phyloP scores from a whole-genome alignment of 1,140 invertebrate species.

The Pogonognathellus flavescens region DNA sequence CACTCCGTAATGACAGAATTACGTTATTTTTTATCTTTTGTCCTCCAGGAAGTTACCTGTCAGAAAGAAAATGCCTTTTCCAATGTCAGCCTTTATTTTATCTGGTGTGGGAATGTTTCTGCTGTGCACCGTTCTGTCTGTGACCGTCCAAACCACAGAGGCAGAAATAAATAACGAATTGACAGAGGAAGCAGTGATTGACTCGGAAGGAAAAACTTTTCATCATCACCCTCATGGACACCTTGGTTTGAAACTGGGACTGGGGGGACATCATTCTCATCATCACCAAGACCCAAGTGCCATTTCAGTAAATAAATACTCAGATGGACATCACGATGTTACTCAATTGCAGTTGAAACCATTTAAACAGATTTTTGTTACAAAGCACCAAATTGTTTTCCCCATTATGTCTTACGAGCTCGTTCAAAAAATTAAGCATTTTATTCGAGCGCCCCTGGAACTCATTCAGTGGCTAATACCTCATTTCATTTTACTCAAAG shows the following conservation, averaged over 20 bases:
- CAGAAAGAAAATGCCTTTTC: conserved; percentile 25
- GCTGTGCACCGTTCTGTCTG: neutral
- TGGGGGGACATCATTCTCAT: neutral
- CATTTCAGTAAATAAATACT: neutral
- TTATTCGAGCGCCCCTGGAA: neutral
- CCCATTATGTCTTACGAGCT: conserved; percentile 10
- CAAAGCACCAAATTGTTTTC: neutral
- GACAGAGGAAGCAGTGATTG: neutral
- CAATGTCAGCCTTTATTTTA: conserved; percentile 15
- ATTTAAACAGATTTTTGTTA: neutral
- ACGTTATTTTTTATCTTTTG: neutral
- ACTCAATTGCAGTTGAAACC: neutral
- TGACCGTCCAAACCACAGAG: neutral
- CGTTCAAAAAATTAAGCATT: conserved; percentile 15
- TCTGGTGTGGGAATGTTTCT: conserved; percentile 32
- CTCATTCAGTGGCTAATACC: conserved; percentile 13
- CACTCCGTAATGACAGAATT: neutral
- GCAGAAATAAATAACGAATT: neutral
- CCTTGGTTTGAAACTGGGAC: neutral
- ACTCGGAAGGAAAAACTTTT: neutral
- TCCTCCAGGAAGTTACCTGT: neutral
- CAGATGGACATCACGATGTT: neutral
- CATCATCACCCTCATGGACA: neutral
- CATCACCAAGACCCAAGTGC: neutral
- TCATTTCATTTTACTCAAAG: neutral